Evolutionary conservation across 2,113 vertebrate genomes (phyloP), one percentile per base, ranked within the genome.

Genomic region (Pholis gunnellus): DNA sequence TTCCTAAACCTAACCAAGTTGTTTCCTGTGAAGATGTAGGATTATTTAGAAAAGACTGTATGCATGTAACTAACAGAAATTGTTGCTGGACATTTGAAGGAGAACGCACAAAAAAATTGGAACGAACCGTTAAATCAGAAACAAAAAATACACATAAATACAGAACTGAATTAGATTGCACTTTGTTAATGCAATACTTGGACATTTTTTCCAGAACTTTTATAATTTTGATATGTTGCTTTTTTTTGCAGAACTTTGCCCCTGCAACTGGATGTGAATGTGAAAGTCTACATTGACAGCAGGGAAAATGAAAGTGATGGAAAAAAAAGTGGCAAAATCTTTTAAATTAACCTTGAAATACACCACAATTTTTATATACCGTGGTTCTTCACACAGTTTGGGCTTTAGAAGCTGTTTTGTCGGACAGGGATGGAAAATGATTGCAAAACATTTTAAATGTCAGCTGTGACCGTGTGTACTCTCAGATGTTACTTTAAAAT

Each of bases 371-470:
- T 66, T 9, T 59, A 6, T 57, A 31, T 18, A 40, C 25, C 13
- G 8, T 34, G 9, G 34, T 34, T 25, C 25, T 63, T 63, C 25
- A 34, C 69, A 54, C 61, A 22, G n/a, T 27, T 57, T 60, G 59
- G 36, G 14, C 38, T 69, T 27, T 48, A 4, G 20, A 7, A 44
- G 48, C 22, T 9, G 1, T 31, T 66, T 76, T 22, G 34, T 66
- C 13, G 8, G 38, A 68, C 36, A 20, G 0, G 8, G 29, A 14
- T 27, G 22, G 42, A 48, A 56, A 64, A 59, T 65, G 38, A 70
- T 71, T 84, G 38, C 18, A 75, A 59, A 75, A 69, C 15, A 79
- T 66, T 71, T 6, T 18, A 60, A 59, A 72, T 72, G 52, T 22
- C 52, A 72, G 31, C 78, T 85, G 65, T 48, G 15, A 68, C 17